Base-by-base conservation (phyloP, 1,140 invertebrate genomes). In the Asobara japonica region DNA sequence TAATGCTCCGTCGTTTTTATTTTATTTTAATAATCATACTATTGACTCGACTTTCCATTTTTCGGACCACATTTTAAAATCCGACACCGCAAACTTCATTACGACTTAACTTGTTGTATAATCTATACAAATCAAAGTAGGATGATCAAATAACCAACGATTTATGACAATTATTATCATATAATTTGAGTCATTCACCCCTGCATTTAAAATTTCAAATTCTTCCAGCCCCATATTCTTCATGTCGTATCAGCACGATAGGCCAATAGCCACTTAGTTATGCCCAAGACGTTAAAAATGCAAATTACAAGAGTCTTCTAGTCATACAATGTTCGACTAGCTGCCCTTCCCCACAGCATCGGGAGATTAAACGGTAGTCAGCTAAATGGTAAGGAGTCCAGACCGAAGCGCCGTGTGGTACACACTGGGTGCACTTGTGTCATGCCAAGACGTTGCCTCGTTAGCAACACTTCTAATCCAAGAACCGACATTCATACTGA, bases 381-480 rank as follows among this genome's bases (percentile, higher is more conserved):
- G 69, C 69, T 71, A 18, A 65, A 71, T 71, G 61, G 62, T 71
- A 65, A 71, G 38, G 69, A 70, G 69, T 38, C 29, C 36, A 48
- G 25, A 41, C 20, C 6, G 31, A 18, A 48, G 41, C 20, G 45
- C 45, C 45, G 48, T 56, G 33, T 48, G 60, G 27, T 31, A 70
- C 36, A 30, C 60, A 13, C 22, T 56, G 20, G 51, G 56, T 56
- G 62, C 62, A 71, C 69, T 71, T 71, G 61, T 71, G 61, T 65
- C 69, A 65, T 71, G 69, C 62, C 69, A 71, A 71, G 69, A 65
- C 69, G 61, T 18, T 71, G 62, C 27, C 69, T 71, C 69, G 38
- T 71, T 71, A 71, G 69, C 41, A 71, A 71, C 69, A 71, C 69
- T 71, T 65, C 20, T 65, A 71, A 65, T 71, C 38, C 45, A 27